Base-by-base conservation (phyloP, 2,888 invertebrate genomes). In the Caenorhabditis angaria region DNA sequence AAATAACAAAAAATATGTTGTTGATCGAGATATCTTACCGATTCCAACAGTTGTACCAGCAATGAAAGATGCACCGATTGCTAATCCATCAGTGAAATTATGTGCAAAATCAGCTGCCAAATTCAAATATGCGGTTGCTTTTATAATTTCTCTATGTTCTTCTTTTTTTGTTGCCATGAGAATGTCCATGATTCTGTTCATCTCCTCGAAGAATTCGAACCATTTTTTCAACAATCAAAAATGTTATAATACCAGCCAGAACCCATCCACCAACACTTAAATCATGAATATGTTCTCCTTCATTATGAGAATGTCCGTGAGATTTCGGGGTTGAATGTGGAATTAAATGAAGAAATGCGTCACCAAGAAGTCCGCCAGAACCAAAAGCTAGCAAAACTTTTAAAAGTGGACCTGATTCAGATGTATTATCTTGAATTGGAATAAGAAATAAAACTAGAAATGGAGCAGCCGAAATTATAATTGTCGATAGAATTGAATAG, bases 11-110 rank as follows among this genome's bases (percentile, higher is more conserved):
- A n/a, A n/a, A n/a, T n/a, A n/a, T n/a, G n/a, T n/a, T n/a, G n/a
- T n/a, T n/a, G n/a, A n/a, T n/a, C n/a, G n/a, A n/a, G n/a, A n/a
- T n/a, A n/a, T n/a, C n/a, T n/a, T n/a, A n/a, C n/a, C n/a, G n/a
- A n/a, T n/a, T n/a, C n/a, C n/a, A n/a, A n/a, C n/a, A n/a, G n/a
- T n/a, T n/a, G n/a, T n/a, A n/a, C n/a, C n/a, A n/a, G n/a, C n/a
- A n/a, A n/a, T n/a, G n/a, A 83, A 85, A 1, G 97, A 96, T 0
- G 97, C 97, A 56, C 99, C 99, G 88, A 99, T 97, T 24, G 99
- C 99, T 70, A 99, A 90, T 24, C 99, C 99, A 91, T 99, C 99
- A 12, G 99, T 99, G 87, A 99, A 96, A 89, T 99, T 99, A 88
- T 99, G 99, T 18, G 94, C 92, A 88, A 97, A 97, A 89, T 99